Base-by-base conservation (phyloP, 2,113 vertebrate species). In the Lamprotornis superbus region DNA sequence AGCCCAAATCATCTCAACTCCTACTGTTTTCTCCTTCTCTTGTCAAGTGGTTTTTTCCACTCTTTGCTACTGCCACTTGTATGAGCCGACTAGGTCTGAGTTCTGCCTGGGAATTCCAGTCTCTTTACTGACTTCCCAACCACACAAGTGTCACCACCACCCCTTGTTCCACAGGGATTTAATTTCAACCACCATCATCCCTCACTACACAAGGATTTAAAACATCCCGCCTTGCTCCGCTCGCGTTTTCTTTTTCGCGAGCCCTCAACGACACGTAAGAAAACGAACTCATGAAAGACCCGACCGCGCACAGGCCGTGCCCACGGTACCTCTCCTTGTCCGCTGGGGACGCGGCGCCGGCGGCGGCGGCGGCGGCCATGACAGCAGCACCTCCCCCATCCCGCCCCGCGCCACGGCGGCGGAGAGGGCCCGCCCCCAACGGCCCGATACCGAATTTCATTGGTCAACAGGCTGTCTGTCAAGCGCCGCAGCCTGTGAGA, bases 391-490 rank as follows among this genome's bases (percentile, higher is more conserved):
- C 7, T 1, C 21, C 15, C 1, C 7, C 11, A 0, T 2, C 7
- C 27, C 23, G 1, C 49, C 3, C 10, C 15, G 15, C 23, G 23
- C 15, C n/a, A 28, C 42, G 19, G 5, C 7, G 1, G 25, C 4
- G 2, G 2, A 1, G 42, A 5, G 25, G 25, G 17, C 21, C 67
- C 76, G 14, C 42, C 76, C 75, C 31, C 17, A 9, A 1, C 2
- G 0, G 6, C 11, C 1, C 3, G 0, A 0, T 15, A 0, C 3
- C 5, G 5, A 5, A 12, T 2, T 0, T 6, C 2, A 94, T 63
- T 89, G 84, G 87, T 0, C 5, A 0, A 0, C 0, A 0, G 0
- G 0, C 8, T 49, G 71, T 67, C 90, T 23, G 10, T 94, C 57
- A 61, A 61, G 14, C 0, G 0, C 20, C 2, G 1, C n/a, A 24